Conservation (phyloP, 1,140 invertebrate species). For the Druon quercuslanigerum region DNA sequence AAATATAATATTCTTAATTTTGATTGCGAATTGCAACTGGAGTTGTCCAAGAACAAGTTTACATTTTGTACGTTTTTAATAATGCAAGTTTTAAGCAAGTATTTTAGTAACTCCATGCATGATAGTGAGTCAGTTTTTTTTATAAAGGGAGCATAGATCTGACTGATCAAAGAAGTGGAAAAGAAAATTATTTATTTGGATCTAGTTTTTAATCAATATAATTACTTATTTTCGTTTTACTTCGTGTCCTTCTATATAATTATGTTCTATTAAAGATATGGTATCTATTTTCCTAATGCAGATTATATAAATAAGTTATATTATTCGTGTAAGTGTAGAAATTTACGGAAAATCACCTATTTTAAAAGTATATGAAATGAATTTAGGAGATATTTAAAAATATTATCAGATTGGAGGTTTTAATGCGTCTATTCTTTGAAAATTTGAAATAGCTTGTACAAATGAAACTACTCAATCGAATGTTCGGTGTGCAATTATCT, state of each 20-base stretch:
- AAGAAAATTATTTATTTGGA: neutral
- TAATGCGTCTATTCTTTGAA: neutral
- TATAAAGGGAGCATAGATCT: neutral
- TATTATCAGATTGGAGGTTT: neutral
- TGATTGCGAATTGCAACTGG: no score
- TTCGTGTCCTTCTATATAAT: neutral
- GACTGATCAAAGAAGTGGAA: neutral
- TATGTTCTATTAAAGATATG: neutral
- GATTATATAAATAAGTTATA: neutral
- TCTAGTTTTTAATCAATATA: neutral
- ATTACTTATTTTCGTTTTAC: neutral
- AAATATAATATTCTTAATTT: no score
- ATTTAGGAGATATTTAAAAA: neutral
- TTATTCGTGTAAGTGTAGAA: conserved; percentile 5
- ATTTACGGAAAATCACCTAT: no score
- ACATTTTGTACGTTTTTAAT: neutral
- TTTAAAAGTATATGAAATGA: neutral
- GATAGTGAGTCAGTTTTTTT: neutral
- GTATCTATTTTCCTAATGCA: conserved; percentile 18
- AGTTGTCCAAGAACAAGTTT: neutral
- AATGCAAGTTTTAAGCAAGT: neutral
- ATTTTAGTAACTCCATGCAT: neutral
- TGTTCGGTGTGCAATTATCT: neutral
- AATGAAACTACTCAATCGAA: neutral
- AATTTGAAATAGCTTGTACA: conserved; percentile 11